phyloP scores from a whole-genome alignment of 2,113 vertebrate species.

The Echinops telfairi region DNA sequence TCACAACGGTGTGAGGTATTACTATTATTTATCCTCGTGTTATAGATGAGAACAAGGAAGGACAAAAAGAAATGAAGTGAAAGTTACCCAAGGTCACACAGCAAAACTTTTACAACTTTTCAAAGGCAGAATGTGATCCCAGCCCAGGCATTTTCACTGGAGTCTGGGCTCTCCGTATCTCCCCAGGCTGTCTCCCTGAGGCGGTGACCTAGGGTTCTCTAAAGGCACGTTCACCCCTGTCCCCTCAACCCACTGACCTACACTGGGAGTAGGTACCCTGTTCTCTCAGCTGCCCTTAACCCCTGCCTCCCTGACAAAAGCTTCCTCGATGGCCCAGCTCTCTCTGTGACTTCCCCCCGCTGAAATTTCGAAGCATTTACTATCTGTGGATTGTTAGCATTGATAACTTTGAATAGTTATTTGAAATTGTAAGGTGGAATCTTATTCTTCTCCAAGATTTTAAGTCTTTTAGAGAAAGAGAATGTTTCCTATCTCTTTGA shows the following conservation, averaged over 20 bases:
- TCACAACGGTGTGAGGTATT: background rate
- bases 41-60: conserved; percentile 8
- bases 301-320: background rate
- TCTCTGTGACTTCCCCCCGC: background rate
- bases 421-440: conserved; percentile 39
- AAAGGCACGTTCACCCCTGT: background rate
- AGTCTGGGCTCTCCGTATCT: background rate
- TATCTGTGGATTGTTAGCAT: background rate
- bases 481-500: background rate
- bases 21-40: background rate
- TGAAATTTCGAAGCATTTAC: background rate
- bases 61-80: background rate
- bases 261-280: background rate
- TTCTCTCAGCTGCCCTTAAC: background rate
- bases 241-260: background rate
- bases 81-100: background rate
- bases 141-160: background rate
- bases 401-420: background rate
- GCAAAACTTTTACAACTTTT: background rate
- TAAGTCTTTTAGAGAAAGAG: conserved; percentile 41
- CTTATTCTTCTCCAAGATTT: background rate
- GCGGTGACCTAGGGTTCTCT: no score
- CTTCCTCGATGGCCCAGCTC: background rate
- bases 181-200: no score
- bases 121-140: background rate